Conservation (phyloP, 1,140 invertebrate species). For the Drosophila willistoni region DNA sequence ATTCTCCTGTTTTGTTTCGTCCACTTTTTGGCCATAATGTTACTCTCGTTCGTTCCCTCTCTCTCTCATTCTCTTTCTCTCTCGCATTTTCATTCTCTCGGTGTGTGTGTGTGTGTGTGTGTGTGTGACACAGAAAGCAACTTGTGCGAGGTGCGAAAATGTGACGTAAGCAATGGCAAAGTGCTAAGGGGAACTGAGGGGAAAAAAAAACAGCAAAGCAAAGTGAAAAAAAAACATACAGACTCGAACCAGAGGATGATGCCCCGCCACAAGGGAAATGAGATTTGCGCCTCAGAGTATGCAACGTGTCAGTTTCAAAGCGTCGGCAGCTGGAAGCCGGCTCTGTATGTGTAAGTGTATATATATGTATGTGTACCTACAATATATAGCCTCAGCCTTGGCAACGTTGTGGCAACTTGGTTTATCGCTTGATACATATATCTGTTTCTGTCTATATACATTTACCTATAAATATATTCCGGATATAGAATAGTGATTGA, state of each 20-base stretch:
- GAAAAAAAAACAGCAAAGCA: slow-evolving; percentile 2
- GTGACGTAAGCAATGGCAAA: slow-evolving; percentile 67
- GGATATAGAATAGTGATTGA: slow-evolving; percentile 17
- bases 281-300: slow-evolving; percentile 72
- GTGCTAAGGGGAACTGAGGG: background rate
- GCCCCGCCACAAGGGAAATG: slow-evolving; percentile 71
- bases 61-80: slow-evolving; percentile 22
- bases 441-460: background rate
- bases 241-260: slow-evolving; percentile 16
- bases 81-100: slow-evolving; percentile 27
- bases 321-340: slow-evolving; percentile 30
- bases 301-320: slow-evolving; percentile 70
- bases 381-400: slow-evolving; percentile 15
- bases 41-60: slow-evolving; percentile 5
- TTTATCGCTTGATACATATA: slow-evolving; percentile 10
- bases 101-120: slow-evolving; percentile 4
- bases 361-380: background rate
- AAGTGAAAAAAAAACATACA: slow-evolving; percentile 20
- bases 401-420: slow-evolving; percentile 15
- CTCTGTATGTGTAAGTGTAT: slow-evolving; percentile 15
- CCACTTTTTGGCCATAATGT: slow-evolving; percentile 57
- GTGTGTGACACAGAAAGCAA: slow-evolving; percentile 73
- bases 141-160: slow-evolving; percentile 76
- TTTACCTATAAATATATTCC: background rate
- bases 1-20: slow-evolving; percentile 40